These are phyloP conservation scores for Andrena bicolor DNA, from an alignment of 2,888 invertebrate species.

Conservation along the genomic window DNA sequence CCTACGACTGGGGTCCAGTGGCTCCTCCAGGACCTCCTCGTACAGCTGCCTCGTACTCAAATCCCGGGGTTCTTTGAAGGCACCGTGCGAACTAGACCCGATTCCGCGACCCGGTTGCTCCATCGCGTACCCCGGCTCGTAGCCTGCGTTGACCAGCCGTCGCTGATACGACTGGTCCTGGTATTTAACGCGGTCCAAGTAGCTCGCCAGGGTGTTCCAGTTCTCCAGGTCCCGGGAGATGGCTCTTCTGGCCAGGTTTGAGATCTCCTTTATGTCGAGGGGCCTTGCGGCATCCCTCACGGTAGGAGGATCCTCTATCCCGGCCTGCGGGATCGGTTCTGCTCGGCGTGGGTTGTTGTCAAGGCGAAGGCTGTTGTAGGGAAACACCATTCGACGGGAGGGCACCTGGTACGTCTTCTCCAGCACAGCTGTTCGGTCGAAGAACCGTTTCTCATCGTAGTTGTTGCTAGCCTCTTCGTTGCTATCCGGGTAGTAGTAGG, in stretches of 20 bases:
- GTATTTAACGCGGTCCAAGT: slow-evolving; percentile 52
- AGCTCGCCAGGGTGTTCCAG: slow-evolving; percentile 63
- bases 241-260: slow-evolving; percentile 62
- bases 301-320: not conserved
- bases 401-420: slow-evolving; percentile 74
- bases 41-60: slow-evolving; percentile 21
- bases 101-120: not conserved
- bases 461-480: slow-evolving; percentile 41
- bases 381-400: slow-evolving; percentile 35
- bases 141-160: not conserved
- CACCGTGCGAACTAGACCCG: not conserved
- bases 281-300: not conserved
- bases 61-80: not conserved
- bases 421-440: slow-evolving; percentile 62
- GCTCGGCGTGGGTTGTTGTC: not conserved
- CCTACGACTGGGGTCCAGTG: not conserved
- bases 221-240: slow-evolving; percentile 61
- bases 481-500: slow-evolving; percentile 79
- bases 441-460: slow-evolving; percentile 62
- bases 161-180: slow-evolving; percentile 38
- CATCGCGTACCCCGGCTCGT: not conserved
- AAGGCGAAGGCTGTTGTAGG: not conserved
- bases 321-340: not conserved
- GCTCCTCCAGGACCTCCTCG: slow-evolving; percentile 31
- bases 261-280: slow-evolving; percentile 56